These are phyloP conservation scores for Zeuzera pyrina DNA, from an alignment of 2,888 invertebrate species.

Conservation along the genomic window DNA sequence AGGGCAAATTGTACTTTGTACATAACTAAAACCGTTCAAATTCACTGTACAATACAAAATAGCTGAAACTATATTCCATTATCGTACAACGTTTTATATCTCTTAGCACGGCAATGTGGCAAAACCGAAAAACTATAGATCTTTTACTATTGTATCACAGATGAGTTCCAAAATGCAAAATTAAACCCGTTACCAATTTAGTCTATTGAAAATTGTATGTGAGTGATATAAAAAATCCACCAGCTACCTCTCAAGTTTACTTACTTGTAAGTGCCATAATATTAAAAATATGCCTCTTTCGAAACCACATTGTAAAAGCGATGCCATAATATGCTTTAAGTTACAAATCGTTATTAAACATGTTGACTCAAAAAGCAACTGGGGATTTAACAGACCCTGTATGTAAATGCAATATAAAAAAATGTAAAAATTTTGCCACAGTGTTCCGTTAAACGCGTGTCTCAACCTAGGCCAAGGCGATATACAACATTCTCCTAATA, in stretches of 20 bases:
- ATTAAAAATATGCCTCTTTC: too few relatives aligned
- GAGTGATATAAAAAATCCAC: too few relatives aligned
- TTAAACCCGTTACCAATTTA: conserved; percentile 37
- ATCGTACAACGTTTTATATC: conserved; percentile 28
- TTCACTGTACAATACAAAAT: conserved; percentile 53
- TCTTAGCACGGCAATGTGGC: conserved; percentile 49
- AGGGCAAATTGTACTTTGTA: conserved; percentile 73
- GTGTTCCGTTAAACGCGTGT: conserved; percentile 45
- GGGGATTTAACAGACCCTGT: conserved; percentile 21
- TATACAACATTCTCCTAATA: conserved; percentile 68
- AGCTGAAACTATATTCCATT: conserved; percentile 38
- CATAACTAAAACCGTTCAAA: conserved; percentile 60
- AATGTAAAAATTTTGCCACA: conserved; percentile 56
- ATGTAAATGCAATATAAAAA: conserved; percentile 30
- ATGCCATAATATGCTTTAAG: too few relatives aligned
- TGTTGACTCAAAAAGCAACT: too few relatives aligned
- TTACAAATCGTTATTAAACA: too few relatives aligned
- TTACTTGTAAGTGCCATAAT: too few relatives aligned
- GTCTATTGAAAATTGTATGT: conserved; percentile 31
- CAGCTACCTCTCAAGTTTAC: too few relatives aligned
- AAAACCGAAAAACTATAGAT: conserved; percentile 35
- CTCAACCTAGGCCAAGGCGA: conserved; percentile 68
- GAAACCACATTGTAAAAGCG: too few relatives aligned
- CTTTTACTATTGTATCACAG: conserved; percentile 58
- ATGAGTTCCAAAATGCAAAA: conserved; percentile 52